These are phyloP conservation scores for Nycticebus coucang DNA, from an alignment of 2,113 vertebrate genomes.

Conservation along the genomic window DNA sequence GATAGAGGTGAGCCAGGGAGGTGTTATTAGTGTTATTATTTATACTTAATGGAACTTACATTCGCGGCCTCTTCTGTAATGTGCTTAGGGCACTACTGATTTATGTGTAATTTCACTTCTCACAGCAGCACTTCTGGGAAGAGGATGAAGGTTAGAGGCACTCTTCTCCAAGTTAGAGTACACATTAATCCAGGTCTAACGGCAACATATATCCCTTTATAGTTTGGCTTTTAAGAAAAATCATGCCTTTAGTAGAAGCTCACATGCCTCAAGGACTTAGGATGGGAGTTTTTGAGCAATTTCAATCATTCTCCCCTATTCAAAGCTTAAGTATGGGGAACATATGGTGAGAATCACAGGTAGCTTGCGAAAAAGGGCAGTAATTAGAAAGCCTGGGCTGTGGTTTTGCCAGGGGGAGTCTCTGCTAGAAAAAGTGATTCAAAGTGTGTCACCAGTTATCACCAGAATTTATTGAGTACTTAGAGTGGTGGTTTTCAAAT, in stretches of 20 bases:
- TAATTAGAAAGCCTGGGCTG: background rate
- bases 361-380: background rate
- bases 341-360: background rate
- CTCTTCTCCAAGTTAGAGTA: slow-evolving; percentile 12
- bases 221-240: slow-evolving; percentile 35
- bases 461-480: background rate
- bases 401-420: background rate
- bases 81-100: slow-evolving; percentile 15
- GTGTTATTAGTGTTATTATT: slow-evolving; percentile 57
- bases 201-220: background rate
- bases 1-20: slow-evolving; percentile 50
- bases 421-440: background rate
- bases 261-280: background rate
- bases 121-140: slow-evolving; percentile 38
- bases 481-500: background rate
- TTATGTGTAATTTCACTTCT: slow-evolving; percentile 51
- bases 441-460: background rate
- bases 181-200: slow-evolving; percentile 45
- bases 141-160: slow-evolving; percentile 49
- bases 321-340: background rate
- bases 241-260: slow-evolving; percentile 2
- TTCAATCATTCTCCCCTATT: background rate
- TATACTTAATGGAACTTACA: slow-evolving; percentile 32
- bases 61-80: background rate
- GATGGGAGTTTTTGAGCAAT: background rate